A percentile compares a stretch with the other conserved stretches of the same genome.
Evolutionary conservation across 2,888 invertebrate species (phyloP).

Genomic region (Trisateles emortualis): DNA sequence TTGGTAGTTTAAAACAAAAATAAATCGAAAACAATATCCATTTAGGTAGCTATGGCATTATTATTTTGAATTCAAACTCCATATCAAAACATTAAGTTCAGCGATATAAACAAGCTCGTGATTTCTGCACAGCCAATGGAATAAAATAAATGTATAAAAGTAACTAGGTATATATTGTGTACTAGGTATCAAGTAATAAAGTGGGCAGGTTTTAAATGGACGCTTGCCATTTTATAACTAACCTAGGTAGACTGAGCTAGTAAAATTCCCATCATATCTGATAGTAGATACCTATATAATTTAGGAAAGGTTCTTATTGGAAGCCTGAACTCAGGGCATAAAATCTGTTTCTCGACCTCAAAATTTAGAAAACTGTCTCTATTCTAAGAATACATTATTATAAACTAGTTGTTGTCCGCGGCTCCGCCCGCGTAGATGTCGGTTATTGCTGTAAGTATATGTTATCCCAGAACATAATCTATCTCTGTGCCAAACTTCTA

Average conservation of each 20-base stretch:
- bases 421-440: too few relatives aligned
- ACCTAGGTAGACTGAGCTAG: background rate
- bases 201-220: background rate
- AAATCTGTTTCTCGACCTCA: too few relatives aligned
- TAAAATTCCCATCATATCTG: background rate
- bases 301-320: too few relatives aligned
- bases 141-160: background rate
- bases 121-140: background rate
- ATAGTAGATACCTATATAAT: too few relatives aligned
- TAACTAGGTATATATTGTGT: background rate
- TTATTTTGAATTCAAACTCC: constrained; percentile 1
- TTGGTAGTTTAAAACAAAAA: background rate
- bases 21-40: background rate
- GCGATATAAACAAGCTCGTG: background rate
- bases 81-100: constrained; percentile 1
- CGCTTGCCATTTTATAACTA: background rate
- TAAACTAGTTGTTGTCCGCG: too few relatives aligned
- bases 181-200: background rate
- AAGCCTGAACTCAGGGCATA: too few relatives aligned
- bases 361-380: too few relatives aligned
- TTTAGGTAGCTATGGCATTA: background rate
- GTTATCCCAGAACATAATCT: too few relatives aligned
- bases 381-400: too few relatives aligned
- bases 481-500: too few relatives aligned
- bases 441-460: too few relatives aligned